Percentiles rank a stretch among this genome's conserved stretches.
Evolutionary conservation across 2,797 vertebrate genomes (phyloP).

Genomic region (Poecilia picta): DNA sequence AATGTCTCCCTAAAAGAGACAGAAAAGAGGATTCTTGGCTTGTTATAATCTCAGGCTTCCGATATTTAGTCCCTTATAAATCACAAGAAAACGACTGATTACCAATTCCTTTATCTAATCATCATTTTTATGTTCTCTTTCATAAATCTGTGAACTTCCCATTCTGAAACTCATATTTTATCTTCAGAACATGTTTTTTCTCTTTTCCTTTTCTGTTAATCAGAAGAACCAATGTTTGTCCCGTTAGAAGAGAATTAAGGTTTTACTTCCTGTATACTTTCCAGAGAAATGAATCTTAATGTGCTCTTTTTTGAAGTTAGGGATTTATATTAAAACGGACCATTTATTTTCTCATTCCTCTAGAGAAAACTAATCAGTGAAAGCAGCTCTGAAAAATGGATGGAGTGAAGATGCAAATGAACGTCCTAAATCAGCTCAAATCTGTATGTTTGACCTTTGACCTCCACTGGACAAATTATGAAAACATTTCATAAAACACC

Average conservation of each 20-base stretch:
- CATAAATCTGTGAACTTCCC: background rate
- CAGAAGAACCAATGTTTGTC: background rate
- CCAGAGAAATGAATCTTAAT: background rate
- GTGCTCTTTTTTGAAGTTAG: background rate
- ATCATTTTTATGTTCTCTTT: background rate
- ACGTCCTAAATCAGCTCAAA: background rate
- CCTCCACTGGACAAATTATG: background rate
- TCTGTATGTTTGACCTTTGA: background rate
- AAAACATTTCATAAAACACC: too few species aligned
- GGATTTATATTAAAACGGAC: background rate
- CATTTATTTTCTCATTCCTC: background rate
- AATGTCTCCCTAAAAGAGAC: slow-evolving; percentile 1
- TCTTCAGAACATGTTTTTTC: background rate
- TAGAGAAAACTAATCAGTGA: background rate
- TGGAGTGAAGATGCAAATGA: background rate
- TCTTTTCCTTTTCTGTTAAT: background rate
- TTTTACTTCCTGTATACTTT: background rate
- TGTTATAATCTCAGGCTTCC: background rate
- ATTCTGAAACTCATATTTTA: background rate
- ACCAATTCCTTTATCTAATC: background rate
- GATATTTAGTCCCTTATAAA: background rate
- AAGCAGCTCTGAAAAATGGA: background rate
- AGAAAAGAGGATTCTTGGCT: background rate
- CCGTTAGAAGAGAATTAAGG: background rate
- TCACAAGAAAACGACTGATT: background rate